A percentile compares a stretch with the other conserved stretches of the same genome.
These are phyloP conservation scores for Diorhabda sublineata DNA, from an alignment of 1,140 invertebrate species.

Conservation along the genomic window DNA sequence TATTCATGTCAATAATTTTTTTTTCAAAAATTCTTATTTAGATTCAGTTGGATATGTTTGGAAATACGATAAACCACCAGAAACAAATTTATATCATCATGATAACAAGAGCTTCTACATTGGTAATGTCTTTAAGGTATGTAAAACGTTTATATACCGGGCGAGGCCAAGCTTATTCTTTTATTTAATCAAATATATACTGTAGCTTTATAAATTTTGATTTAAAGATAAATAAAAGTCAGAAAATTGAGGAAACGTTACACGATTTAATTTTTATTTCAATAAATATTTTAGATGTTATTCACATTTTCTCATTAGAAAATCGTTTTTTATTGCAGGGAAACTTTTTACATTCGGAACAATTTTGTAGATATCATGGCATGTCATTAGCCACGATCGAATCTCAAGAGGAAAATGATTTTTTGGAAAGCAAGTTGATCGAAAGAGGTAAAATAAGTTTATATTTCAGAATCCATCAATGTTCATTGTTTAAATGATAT, in stretches of 20 bases:
- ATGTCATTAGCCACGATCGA: not conserved
- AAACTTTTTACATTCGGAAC: not conserved
- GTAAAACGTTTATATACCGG: not conserved
- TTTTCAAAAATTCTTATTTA: no score
- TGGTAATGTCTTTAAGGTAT: not conserved
- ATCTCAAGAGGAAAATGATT: not conserved
- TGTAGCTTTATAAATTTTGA: no score
- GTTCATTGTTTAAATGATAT: no score
- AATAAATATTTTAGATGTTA: no score
- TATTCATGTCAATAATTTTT: no score
- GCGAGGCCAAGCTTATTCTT: no score
- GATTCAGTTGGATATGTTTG: no score
- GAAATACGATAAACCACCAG: not conserved
- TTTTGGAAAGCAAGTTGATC: not conserved
- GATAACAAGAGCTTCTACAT: not conserved
- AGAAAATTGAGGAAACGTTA: no score
- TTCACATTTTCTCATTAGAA: not conserved
- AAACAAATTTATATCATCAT: not conserved
- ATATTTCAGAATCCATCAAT: no score
- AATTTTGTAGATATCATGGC: not conserved
- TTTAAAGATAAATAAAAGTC: no score
- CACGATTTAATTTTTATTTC: no score
- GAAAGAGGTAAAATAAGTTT: not conserved
- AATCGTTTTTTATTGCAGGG: not conserved
- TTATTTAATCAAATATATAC: no score